These are phyloP conservation scores for Limnephilus rhombicus DNA, from an alignment of 2,888 invertebrate genomes.

Conservation along the genomic window DNA sequence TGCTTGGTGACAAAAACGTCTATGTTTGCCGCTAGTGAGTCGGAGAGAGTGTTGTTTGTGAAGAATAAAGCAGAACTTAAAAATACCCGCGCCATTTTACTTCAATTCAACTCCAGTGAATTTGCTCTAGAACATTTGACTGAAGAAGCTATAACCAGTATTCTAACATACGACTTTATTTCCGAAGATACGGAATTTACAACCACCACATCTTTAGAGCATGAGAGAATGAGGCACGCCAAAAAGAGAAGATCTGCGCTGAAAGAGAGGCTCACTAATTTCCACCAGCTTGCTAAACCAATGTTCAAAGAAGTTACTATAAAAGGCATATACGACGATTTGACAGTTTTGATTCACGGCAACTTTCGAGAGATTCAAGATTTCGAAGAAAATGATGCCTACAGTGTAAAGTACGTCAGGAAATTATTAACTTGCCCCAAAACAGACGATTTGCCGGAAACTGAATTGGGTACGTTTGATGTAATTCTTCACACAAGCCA, in stretches of 20 bases:
- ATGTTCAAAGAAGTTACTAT: background rate
- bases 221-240: conserved; percentile 22
- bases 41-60: conserved; percentile 69
- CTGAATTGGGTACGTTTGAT: conserved; percentile 54
- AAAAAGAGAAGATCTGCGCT: background rate
- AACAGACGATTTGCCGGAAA: conserved; percentile 59
- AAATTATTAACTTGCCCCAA: conserved; percentile 50
- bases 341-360: conserved; percentile 48
- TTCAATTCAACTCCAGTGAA: conserved; percentile 10
- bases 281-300: background rate
- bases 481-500: background rate
- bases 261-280: background rate
- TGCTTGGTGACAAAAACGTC: conserved; percentile 71
- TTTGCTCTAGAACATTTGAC: background rate
- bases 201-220: background rate
- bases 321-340: conserved; percentile 53
- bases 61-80: conserved; percentile 15
- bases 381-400: background rate
- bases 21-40: conserved; percentile 68
- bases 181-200: background rate
- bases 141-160: background rate
- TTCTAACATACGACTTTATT: background rate
- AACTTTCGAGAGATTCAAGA: background rate
- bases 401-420: conserved; percentile 26
- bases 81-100: conserved; percentile 37